Conservation (phyloP, 2,888 invertebrate genomes). For the Neelides folsomi region DNA sequence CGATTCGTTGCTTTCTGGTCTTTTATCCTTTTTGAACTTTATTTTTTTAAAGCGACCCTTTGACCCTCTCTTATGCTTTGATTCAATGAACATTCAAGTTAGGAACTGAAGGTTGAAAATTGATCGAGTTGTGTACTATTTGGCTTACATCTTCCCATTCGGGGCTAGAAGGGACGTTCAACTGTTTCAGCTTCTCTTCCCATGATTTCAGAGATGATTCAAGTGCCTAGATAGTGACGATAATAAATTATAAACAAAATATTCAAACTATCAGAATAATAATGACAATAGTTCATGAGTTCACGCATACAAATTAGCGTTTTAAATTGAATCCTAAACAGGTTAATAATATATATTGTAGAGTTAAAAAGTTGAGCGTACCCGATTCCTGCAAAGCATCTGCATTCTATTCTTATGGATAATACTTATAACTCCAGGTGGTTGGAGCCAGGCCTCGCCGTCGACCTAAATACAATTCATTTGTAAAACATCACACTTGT, state of each 20-base stretch:
- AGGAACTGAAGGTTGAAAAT: background rate
- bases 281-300: too few species aligned
- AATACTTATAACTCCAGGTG: slow-evolving; percentile 88
- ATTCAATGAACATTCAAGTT: background rate
- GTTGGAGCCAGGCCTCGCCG: slow-evolving; percentile 96
- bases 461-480: slow-evolving; percentile 49
- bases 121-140: slow-evolving; percentile 1
- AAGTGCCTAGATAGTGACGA: slow-evolving; percentile 53
- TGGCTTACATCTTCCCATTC: slow-evolving; percentile 28
- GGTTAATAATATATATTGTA: too few species aligned
- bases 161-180: slow-evolving; percentile 22
- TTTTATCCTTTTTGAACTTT: slow-evolving; percentile 27
- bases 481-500: background rate
- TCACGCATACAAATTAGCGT: too few species aligned
- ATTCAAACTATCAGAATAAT: too few species aligned
- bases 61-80: background rate
- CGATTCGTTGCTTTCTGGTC: slow-evolving; percentile 14
- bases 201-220: slow-evolving; percentile 78
- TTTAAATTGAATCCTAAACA: too few species aligned
- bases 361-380: too few species aligned
- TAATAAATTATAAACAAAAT: too few species aligned
- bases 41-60: background rate
- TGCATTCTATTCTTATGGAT: slow-evolving; percentile 94
- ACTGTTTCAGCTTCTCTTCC: slow-evolving; percentile 61
- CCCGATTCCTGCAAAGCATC: slow-evolving; percentile 82